Evolutionary conservation across 2,797 vertebrate species (phyloP).

Genomic region (Silurus lanzhouensis): DNA sequence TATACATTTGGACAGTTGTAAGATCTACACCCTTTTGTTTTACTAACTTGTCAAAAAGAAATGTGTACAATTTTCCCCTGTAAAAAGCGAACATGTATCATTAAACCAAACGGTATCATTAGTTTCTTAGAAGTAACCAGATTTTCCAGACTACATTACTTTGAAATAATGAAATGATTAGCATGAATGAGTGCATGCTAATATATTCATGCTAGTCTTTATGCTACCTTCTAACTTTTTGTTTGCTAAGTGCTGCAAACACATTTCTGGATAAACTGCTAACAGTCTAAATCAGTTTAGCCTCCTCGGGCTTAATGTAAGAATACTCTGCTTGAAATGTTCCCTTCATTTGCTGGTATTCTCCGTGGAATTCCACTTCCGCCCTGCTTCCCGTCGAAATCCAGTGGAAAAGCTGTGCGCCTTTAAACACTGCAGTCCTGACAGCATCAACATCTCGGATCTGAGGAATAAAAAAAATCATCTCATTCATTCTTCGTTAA

Average conservation of each 20-base stretch:
- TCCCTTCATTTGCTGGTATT: constrained; percentile 73
- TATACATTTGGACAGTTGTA: constrained; percentile 31
- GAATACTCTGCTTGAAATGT: constrained; percentile 85
- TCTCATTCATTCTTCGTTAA: not conserved
- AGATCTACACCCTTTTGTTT: constrained; percentile 1
- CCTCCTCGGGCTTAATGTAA: constrained; percentile 62
- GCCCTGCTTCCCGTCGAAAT: constrained; percentile 87
- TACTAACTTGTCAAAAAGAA: not conserved
- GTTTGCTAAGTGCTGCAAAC: not conserved
- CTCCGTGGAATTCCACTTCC: constrained; percentile 90
- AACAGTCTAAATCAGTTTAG: constrained; percentile 23
- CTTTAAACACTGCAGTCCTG: constrained; percentile 81
- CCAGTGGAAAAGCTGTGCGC: constrained; percentile 85
- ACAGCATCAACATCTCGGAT: constrained; percentile 85
- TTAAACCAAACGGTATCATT: not conserved
- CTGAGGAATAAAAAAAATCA: constrained; percentile 64
- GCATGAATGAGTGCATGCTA: not conserved
- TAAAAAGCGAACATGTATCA: not conserved
- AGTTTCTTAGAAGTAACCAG: not conserved
- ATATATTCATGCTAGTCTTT: not conserved
- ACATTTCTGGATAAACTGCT: not conserved
- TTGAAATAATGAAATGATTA: not conserved
- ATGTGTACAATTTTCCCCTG: not conserved
- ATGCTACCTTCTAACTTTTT: not conserved
- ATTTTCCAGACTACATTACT: not conserved